Conservation (phyloP, 2,888 invertebrate genomes). For the Aproaerema taeniolella region DNA sequence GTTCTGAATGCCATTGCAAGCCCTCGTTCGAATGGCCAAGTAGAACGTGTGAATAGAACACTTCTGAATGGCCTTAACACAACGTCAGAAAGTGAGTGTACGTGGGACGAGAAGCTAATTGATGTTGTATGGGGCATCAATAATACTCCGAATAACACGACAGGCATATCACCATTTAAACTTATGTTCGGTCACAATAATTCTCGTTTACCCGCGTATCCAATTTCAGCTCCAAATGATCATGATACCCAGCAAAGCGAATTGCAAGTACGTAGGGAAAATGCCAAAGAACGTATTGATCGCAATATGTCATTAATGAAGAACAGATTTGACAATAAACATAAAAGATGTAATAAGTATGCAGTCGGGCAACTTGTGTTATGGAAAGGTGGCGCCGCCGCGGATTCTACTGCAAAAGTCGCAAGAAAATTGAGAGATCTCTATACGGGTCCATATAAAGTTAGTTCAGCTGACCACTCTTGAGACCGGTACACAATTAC, state of each 20-base stretch:
- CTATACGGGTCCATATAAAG: conserved; percentile 8
- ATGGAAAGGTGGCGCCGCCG: conserved; percentile 3
- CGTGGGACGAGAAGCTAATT: conserved; percentile 18
- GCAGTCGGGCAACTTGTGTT: conserved; percentile 10
- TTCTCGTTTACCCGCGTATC: conserved; percentile 9
- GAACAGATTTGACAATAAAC: conserved; percentile 13
- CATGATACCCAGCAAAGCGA: not conserved
- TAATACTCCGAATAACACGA: conserved; percentile 7
- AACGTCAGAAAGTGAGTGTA: not conserved
- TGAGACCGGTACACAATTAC: conserved; percentile 18
- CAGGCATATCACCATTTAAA: conserved; percentile 15
- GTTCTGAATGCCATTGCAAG: conserved; percentile 9
- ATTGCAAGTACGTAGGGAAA: conserved; percentile 6
- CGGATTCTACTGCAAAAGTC: not conserved
- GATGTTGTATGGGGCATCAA: conserved; percentile 21
- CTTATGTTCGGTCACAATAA: conserved; percentile 19
- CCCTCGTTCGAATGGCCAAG: conserved; percentile 12
- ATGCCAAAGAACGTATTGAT: conserved; percentile 16
- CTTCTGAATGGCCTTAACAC: not conserved
- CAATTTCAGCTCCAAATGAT: not conserved
- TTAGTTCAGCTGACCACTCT: conserved; percentile 9
- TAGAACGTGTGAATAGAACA: conserved; percentile 14
- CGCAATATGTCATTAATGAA: conserved; percentile 17
- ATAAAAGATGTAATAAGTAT: conserved; percentile 16
- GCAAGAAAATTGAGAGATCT: not conserved